Evolutionary conservation across 2,888 invertebrate genomes (phyloP).

Genomic region (Dynastes grantii): DNA sequence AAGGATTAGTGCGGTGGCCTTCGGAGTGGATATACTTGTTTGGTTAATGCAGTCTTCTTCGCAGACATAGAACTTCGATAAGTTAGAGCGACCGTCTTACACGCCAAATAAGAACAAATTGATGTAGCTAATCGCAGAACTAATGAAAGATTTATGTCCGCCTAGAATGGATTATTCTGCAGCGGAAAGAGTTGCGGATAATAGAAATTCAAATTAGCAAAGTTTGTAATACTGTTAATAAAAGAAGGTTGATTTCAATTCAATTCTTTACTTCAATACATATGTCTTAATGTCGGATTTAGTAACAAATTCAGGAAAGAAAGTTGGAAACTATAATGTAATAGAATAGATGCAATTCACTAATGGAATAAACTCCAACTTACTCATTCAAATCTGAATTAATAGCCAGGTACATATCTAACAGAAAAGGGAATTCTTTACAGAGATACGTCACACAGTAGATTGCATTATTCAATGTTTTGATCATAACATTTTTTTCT

Average conservation of each 20-base stretch:
- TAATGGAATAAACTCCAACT: too few relatives aligned
- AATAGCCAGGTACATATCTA: too few relatives aligned
- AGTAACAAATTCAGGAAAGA: too few relatives aligned
- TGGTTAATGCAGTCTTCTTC: constrained; percentile 64
- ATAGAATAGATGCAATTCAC: too few relatives aligned
- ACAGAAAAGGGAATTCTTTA: too few relatives aligned
- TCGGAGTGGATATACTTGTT: constrained; percentile 67
- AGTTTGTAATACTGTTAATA: neutral
- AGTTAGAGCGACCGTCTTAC: constrained; percentile 62
- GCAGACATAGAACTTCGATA: constrained; percentile 65
- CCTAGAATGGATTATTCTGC: constrained; percentile 17
- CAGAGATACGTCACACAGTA: too few relatives aligned
- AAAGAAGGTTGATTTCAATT: neutral
- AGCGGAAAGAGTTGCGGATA: neutral
- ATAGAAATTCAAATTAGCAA: neutral
- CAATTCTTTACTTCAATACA: neutral
- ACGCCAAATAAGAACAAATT: constrained; percentile 54
- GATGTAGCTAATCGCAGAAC: constrained; percentile 31
- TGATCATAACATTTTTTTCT: too few relatives aligned
- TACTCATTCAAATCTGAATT: too few relatives aligned
- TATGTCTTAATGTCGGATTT: too few relatives aligned
- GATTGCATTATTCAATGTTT: too few relatives aligned
- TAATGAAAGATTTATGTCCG: constrained; percentile 42
- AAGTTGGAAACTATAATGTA: too few relatives aligned
- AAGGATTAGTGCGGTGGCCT: constrained; percentile 65